phyloP scores from a whole-genome alignment of 35 echinoderm and acorn worm genomes.

The Stichopus chloronotus region DNA sequence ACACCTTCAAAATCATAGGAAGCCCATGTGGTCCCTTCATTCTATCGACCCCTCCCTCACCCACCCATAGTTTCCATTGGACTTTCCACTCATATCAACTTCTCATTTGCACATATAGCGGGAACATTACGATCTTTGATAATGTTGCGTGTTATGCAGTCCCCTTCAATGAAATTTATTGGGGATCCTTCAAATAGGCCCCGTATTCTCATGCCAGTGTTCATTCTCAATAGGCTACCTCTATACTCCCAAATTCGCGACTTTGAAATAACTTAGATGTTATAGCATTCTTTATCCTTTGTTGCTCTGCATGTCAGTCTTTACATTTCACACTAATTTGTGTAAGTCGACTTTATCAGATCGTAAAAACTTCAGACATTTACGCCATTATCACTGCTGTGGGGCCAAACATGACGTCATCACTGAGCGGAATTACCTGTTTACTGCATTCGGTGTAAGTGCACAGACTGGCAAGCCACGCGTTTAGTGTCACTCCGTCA shows the following conservation, averaged over 20 bases:
- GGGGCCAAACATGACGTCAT: conserved; percentile 5
- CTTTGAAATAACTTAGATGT: too few relatives aligned
- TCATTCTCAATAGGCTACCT: too few relatives aligned
- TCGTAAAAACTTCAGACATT: not conserved
- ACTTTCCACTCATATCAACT: too few relatives aligned
- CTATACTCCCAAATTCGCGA: too few relatives aligned
- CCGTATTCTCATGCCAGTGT: too few relatives aligned
- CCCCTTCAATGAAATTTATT: not conserved
- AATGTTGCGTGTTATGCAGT: too few relatives aligned
- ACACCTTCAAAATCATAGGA: too few relatives aligned
- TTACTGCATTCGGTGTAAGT: conserved; percentile 9
- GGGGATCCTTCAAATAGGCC: not conserved
- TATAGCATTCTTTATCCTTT: not conserved
- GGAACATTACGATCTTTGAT: too few relatives aligned
- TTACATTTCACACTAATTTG: not conserved
- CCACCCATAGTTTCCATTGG: too few relatives aligned
- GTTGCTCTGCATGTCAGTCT: not conserved
- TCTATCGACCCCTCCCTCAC: too few relatives aligned
- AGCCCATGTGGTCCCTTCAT: too few relatives aligned
- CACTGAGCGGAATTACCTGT: not conserved
- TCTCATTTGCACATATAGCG: too few relatives aligned
- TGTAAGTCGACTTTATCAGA: not conserved
- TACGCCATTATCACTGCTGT: conserved; percentile 7
- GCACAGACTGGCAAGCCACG: conserved; percentile 8
- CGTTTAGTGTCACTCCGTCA: not conserved